A percentile compares a stretch with the other conserved stretches of the same genome.
These are phyloP conservation scores for Eolophus roseicapilla DNA, from an alignment of 2,113 vertebrate species.

Conservation along the genomic window DNA sequence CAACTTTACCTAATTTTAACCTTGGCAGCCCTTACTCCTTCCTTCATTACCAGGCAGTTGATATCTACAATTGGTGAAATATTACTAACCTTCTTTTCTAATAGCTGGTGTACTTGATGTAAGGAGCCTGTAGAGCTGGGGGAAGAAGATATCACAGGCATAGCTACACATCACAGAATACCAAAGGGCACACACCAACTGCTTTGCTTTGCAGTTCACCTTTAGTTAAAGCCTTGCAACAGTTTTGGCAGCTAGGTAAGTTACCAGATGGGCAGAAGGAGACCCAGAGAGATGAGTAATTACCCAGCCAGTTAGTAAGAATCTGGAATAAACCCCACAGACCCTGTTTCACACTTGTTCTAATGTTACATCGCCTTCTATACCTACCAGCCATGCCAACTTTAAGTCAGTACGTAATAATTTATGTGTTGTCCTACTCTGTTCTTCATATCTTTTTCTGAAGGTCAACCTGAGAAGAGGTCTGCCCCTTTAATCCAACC, in stretches of 20 bases:
- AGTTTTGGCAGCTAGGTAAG: conserved; percentile 47
- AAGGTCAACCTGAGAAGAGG: conserved; percentile 28
- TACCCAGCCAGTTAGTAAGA: conserved; percentile 60
- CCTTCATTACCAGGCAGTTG: neutral
- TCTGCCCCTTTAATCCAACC: neutral
- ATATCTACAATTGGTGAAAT: neutral
- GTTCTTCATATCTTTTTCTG: neutral
- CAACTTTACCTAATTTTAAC: conserved; percentile 6
- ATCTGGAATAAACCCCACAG: conserved; percentile 59
- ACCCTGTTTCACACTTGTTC: conserved; percentile 46
- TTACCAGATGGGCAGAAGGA: conserved; percentile 62
- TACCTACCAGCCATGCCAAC: conserved; percentile 18
- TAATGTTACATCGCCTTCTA: neutral
- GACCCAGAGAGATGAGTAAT: conserved; percentile 66
- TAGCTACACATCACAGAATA: conserved; percentile 12
- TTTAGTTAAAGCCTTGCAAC: conserved; percentile 55
- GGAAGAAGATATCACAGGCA: conserved; percentile 3
- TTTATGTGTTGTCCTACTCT: conserved; percentile 32
- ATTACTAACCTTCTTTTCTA: conserved; percentile 14
- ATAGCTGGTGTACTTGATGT: neutral
- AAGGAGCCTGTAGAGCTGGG: neutral
- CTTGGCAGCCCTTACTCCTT: neutral
- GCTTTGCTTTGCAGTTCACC: conserved; percentile 50
- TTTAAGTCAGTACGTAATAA: conserved; percentile 35
- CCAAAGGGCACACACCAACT: conserved; percentile 43